Evolutionary conservation across 2,113 vertebrate species (phyloP).

Genomic region (Cyprinodon tularosa): DNA sequence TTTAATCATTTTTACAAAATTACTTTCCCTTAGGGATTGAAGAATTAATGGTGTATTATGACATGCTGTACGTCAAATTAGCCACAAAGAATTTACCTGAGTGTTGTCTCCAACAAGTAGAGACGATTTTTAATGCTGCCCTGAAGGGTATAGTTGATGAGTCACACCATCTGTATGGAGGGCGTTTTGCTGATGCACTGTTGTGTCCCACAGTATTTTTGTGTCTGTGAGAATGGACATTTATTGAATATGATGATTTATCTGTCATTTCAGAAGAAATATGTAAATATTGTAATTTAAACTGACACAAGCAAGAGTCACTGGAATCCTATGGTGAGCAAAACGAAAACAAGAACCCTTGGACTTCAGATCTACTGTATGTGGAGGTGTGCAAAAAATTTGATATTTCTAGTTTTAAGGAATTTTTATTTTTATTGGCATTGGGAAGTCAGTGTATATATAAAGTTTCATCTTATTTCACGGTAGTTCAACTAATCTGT

Average conservation of each 20-base stretch:
- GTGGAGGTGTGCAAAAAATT: too few relatives aligned
- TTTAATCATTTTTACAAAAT: constrained; percentile 21
- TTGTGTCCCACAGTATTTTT: constrained; percentile 8
- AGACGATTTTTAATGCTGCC: constrained; percentile 26
- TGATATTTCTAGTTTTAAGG: too few relatives aligned
- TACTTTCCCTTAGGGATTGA: constrained; percentile 14
- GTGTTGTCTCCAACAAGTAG: constrained; percentile 22
- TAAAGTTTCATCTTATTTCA: too few relatives aligned
- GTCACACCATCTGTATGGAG: constrained; percentile 11
- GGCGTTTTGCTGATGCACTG: constrained; percentile 20
- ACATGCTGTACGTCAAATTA: constrained; percentile 29
- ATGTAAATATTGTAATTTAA: not conserved
- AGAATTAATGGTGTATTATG: constrained; percentile 14
- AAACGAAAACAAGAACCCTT: not conserved
- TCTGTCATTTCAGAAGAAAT: constrained; percentile 5
- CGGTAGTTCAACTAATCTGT: too few relatives aligned
- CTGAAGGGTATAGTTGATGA: constrained; percentile 20
- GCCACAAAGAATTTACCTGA: constrained; percentile 28
- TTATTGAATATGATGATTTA: constrained; percentile 35
- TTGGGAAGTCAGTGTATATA: too few relatives aligned
- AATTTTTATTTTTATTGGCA: too few relatives aligned
- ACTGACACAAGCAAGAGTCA: not conserved
- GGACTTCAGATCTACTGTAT: too few relatives aligned
- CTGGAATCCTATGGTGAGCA: not conserved
- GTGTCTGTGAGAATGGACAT: constrained; percentile 25